Conservation (phyloP, 2,797 vertebrate species). For the Huso huso region DNA sequence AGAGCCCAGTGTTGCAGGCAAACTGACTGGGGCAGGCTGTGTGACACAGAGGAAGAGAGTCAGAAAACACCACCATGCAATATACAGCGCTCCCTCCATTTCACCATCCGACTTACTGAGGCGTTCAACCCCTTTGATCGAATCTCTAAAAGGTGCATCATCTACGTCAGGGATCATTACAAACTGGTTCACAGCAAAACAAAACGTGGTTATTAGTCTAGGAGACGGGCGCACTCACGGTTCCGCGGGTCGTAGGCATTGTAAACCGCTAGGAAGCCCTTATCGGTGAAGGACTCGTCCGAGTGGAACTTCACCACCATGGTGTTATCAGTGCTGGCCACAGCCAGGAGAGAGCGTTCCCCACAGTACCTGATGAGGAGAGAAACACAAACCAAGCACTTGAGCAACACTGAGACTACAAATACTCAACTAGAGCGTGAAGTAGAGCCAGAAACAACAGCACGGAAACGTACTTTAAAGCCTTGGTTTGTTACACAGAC, state of each 20-base stretch:
- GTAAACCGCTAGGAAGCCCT: slow-evolving; percentile 59
- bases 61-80: neutral
- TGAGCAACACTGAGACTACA: no score
- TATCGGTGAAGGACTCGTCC: slow-evolving; percentile 60
- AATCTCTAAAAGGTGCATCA: neutral
- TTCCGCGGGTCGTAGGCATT: slow-evolving; percentile 49
- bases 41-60: slow-evolving; percentile 11
- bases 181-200: neutral
- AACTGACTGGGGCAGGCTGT: slow-evolving; percentile 61
- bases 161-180: neutral
- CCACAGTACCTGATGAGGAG: slow-evolving; percentile 57
- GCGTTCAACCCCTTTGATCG: no score
- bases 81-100: neutral
- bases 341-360: slow-evolving; percentile 40
- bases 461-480: no score
- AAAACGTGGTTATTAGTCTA: neutral
- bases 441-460: no score
- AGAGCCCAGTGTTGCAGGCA: slow-evolving; percentile 47
- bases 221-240: slow-evolving; percentile 47
- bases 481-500: no score
- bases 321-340: slow-evolving; percentile 41
- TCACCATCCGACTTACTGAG: no score
- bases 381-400: neutral
- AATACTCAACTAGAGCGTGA: no score
- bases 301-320: slow-evolving; percentile 56